These are phyloP conservation scores for Rhodinocichla rosea DNA, from an alignment of 2,113 vertebrate species.

Conservation along the genomic window DNA sequence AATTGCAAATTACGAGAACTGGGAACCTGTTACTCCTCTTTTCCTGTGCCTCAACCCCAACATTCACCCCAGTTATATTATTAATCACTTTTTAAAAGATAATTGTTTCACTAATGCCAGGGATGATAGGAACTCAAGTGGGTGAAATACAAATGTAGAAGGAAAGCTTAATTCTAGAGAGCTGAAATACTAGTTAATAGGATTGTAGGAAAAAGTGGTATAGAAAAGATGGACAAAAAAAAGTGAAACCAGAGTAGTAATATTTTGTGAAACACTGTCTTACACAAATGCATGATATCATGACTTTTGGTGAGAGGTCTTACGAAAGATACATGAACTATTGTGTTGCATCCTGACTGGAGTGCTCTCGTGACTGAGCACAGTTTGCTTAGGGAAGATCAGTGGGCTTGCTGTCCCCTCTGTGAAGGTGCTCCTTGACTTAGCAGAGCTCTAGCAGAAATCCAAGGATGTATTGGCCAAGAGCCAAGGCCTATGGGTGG, in stretches of 20 bases:
- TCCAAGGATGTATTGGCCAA: not conserved
- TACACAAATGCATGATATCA: not conserved
- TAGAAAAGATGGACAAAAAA: not conserved
- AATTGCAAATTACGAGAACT: not conserved
- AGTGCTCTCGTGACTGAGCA: not conserved
- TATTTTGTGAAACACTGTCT: not conserved
- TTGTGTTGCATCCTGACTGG: not conserved
- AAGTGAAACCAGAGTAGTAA: not conserved
- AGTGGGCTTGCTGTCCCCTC: not conserved
- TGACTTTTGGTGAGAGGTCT: not conserved
- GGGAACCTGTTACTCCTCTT: not conserved
- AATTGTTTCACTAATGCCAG: not conserved
- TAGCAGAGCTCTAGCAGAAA: not conserved
- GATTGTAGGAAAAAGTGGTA: not conserved
- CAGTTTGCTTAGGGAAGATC: not conserved
- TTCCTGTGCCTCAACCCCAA: not conserved
- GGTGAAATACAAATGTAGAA: not conserved
- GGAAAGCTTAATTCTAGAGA: not conserved
- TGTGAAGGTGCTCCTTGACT: not conserved
- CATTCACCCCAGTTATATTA: not conserved
- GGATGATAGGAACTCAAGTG: not conserved
- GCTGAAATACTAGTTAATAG: not conserved
- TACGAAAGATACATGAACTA: not conserved
- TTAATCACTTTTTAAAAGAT: not conserved
- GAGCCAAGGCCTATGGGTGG: not conserved